phyloP scores from a whole-genome alignment of 2,113 vertebrate genomes.

The Megalops atlanticus region DNA sequence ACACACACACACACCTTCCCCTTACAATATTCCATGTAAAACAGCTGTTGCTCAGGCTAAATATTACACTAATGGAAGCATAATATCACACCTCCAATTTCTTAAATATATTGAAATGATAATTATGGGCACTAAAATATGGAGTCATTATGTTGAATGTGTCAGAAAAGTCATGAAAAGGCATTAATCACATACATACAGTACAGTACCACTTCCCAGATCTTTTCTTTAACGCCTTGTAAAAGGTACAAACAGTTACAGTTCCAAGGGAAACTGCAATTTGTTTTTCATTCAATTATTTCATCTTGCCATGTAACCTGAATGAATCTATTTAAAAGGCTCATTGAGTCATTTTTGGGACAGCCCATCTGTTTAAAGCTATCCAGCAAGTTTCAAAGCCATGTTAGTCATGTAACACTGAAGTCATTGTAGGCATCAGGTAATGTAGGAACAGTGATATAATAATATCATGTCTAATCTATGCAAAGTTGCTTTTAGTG shows the following conservation, averaged over 20 bases:
- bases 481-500: not conserved
- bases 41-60: constrained; percentile 61
- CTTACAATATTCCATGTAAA: not conserved
- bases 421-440: constrained; percentile 76
- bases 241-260: constrained; percentile 78
- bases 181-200: constrained; percentile 79
- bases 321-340: constrained; percentile 68
- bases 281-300: constrained; percentile 92
- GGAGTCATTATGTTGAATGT: constrained; percentile 75
- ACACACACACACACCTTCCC: no score
- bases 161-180: constrained; percentile 84
- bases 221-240: constrained; percentile 81
- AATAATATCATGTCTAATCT: not conserved
- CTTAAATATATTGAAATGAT: constrained; percentile 86
- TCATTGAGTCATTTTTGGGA: constrained; percentile 85
- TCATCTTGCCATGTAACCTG: constrained; percentile 78
- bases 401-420: constrained; percentile 77
- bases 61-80: constrained; percentile 68
- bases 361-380: constrained; percentile 84
- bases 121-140: constrained; percentile 83
- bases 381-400: constrained; percentile 74
- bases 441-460: constrained; percentile 45
- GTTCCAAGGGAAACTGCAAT: constrained; percentile 80
- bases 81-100: constrained; percentile 65
- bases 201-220: constrained; percentile 71